Base-by-base conservation (phyloP, 1,140 invertebrate genomes). In the Pseudomyrmex concolor region DNA sequence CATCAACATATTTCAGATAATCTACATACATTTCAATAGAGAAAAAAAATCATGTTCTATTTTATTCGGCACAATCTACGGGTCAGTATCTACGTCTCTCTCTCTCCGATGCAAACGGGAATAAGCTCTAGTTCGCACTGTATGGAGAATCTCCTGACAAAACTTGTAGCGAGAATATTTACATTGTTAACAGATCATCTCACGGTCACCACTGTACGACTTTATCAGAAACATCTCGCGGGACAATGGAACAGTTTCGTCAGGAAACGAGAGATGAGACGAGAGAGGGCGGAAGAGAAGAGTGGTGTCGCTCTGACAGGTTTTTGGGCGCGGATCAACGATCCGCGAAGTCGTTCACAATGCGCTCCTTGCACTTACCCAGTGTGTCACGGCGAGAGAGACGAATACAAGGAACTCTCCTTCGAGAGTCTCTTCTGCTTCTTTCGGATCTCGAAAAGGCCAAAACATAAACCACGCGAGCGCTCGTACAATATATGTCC, bases 391-490 rank as follows among this genome's bases (percentile, higher is more conserved):
- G 62, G 50, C 55, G 48, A 13, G 45, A 55, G 57, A 12, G 22
- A 68, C 19, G 13, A n/a, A 76, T 57, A 19, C 12, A 34, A 4
- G 51, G 9, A 72, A 57, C 81, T 73, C 63, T 83, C 48, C 60
- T 67, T 50, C 7, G 45, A 48, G 57, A 34, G 34, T 34, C 71
- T 63, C 48, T 22, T 55, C 63, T 10, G 59, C 34, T 51, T n/a
- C 60, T 59, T 34, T 34, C 51, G 84, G 60, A 85, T 85, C 70
- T 84, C 82, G 76, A 84, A 87, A 87, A 89, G 83, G 81, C 80
- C 85, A 89, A 90, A 90, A 90, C 89, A 86, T 86, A 90, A 88
- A 90, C 86, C 83, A 85, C 84, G 86, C 87, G 13, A 77, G 80
- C 71, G 64, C 55, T 48, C 64, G 70, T 71, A 91, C 89, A 90